These are phyloP conservation scores for Machimus atricapillus DNA, from an alignment of 2,888 invertebrate genomes.

Conservation along the genomic window DNA sequence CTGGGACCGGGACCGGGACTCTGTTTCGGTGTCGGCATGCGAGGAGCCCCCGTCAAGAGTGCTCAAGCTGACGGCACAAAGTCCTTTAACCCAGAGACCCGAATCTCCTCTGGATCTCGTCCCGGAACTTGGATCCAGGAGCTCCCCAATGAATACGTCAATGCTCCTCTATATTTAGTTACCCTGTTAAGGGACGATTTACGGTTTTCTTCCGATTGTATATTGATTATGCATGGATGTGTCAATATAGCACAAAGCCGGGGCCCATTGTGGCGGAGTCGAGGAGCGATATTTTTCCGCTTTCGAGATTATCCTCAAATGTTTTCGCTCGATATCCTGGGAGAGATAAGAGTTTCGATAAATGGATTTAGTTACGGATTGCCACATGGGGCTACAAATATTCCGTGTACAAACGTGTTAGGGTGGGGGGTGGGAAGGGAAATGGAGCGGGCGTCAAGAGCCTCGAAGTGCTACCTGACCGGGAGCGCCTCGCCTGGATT, in stretches of 20 bases:
- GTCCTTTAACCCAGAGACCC: slow-evolving; percentile 23
- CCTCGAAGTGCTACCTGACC: neutral
- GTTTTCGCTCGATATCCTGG: slow-evolving; percentile 26
- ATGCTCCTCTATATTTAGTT: slow-evolving; percentile 27
- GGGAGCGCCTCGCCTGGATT: neutral
- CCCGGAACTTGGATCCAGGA: neutral
- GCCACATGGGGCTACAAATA: slow-evolving; percentile 33
- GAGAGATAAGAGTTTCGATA: slow-evolving; percentile 36
- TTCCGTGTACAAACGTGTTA: neutral
- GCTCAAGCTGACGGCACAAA: slow-evolving; percentile 20
- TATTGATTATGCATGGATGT: slow-evolving; percentile 35
- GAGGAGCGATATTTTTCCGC: slow-evolving; percentile 30
- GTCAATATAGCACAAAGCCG: slow-evolving; percentile 22
- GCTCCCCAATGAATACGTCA: slow-evolving; percentile 31
- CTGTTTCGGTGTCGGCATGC: neutral
- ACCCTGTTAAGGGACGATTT: slow-evolving; percentile 31
- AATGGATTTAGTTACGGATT: slow-evolving; percentile 31
- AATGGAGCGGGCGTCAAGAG: neutral
- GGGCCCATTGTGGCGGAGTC: slow-evolving; percentile 8
- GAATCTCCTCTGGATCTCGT: neutral
- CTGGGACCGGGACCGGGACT: neutral
- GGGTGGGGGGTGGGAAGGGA: neutral
- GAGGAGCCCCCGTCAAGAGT: slow-evolving; percentile 11
- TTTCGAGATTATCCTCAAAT: slow-evolving; percentile 33
- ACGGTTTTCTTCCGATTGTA: slow-evolving; percentile 21